Conservation (phyloP, 1,140 invertebrate genomes). For the Himalopsyche phryganea region DNA sequence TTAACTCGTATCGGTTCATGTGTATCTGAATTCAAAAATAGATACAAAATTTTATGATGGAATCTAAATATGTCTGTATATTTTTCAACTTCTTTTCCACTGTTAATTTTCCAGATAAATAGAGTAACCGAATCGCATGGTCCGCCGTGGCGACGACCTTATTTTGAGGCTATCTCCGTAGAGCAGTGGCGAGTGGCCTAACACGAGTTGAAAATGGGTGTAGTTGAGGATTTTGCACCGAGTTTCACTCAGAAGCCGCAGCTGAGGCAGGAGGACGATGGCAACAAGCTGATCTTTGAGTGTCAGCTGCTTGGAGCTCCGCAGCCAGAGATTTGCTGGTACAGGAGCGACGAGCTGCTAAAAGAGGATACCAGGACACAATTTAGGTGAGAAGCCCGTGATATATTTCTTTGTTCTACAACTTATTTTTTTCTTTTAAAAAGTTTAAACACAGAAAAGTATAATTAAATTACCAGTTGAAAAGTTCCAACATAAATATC, state of each 20-base stretch:
- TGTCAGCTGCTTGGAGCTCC: conserved; percentile 86
- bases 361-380: conserved; percentile 78
- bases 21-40: too few relatives aligned
- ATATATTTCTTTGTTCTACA: too few relatives aligned
- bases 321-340: conserved; percentile 90
- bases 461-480: too few relatives aligned
- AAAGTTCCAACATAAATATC: too few relatives aligned
- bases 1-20: too few relatives aligned
- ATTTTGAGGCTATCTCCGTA: background rate
- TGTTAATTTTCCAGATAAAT: too few relatives aligned
- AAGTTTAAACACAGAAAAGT: too few relatives aligned
- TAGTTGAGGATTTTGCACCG: conserved; percentile 90
- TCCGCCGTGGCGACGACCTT: background rate
- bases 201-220: conserved; percentile 25
- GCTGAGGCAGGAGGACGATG: conserved; percentile 91
- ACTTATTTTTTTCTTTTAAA: too few relatives aligned
- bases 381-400: conserved; percentile 58
- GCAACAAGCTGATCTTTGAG: conserved; percentile 92
- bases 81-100: too few relatives aligned
- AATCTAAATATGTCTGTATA: too few relatives aligned
- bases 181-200: conserved; percentile 1
- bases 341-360: conserved; percentile 78
- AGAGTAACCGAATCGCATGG: background rate
- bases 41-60: too few relatives aligned
- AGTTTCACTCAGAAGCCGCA: conserved; percentile 97